Evolutionary conservation across 2,113 vertebrate species (phyloP).

Genomic region (Semnopithecus entellus): DNA sequence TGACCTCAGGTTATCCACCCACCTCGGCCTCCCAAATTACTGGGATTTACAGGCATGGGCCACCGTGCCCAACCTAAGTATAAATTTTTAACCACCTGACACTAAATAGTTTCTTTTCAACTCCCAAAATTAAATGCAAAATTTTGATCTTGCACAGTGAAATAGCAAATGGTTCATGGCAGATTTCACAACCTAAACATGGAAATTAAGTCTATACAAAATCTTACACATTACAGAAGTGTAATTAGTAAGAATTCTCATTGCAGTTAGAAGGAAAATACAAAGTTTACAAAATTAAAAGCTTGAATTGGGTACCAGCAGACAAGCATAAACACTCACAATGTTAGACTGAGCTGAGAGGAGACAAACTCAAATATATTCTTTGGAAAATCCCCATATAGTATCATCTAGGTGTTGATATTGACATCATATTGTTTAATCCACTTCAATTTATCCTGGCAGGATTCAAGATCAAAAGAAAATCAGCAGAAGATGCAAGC

Average conservation of each 20-base stretch:
- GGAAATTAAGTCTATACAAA: neutral
- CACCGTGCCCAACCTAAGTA: neutral
- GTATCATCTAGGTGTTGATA: neutral
- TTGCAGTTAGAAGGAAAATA: slow-evolving; percentile 25
- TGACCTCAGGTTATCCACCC: too few relatives aligned
- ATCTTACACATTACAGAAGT: neutral
- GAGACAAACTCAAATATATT: neutral
- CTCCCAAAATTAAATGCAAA: slow-evolving; percentile 7
- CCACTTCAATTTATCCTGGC: neutral
- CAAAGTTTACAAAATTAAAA: slow-evolving; percentile 19
- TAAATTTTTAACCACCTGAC: slow-evolving; percentile 2
- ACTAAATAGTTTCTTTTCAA: neutral
- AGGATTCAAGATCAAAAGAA: neutral
- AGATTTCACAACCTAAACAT: slow-evolving; percentile 13
- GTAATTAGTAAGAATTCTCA: too few relatives aligned
- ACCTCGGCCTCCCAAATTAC: too few relatives aligned
- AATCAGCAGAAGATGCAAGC: neutral
- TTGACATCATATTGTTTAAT: neutral
- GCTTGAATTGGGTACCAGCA: neutral
- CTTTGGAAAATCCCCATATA: neutral
- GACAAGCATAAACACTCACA: neutral
- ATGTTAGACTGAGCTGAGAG: neutral
- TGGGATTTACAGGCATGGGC: too few relatives aligned
- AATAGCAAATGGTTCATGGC: slow-evolving; percentile 24
- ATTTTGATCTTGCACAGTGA: neutral